Evolutionary conservation across 1,140 invertebrate genomes (phyloP).

Genomic region (Nebria ingens): DNA sequence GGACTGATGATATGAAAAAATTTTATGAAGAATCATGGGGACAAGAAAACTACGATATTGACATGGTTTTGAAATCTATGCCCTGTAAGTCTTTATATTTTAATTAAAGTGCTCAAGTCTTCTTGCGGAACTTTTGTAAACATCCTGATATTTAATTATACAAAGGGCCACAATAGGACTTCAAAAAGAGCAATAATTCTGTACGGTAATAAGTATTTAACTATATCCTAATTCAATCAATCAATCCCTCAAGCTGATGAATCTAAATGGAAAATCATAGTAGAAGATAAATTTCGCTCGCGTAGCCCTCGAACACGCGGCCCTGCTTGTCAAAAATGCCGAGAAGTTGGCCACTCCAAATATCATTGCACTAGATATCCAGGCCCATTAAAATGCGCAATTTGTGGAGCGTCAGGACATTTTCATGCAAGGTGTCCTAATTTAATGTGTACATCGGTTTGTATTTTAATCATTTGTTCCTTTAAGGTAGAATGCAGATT

Average conservation of each 20-base stretch:
- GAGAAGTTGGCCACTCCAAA: slow-evolving; percentile 42
- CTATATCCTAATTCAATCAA: background rate
- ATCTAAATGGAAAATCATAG: slow-evolving; percentile 35
- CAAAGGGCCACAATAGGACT: background rate
- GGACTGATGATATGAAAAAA: slow-evolving; percentile 37
- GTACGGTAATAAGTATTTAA: slow-evolving; percentile 12
- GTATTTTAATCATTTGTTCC: slow-evolving; percentile 18
- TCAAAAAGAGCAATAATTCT: slow-evolving; percentile 8
- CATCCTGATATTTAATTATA: too few species aligned
- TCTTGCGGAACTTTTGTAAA: too few species aligned
- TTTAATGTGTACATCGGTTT: slow-evolving; percentile 54
- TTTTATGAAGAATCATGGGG: slow-evolving; percentile 52
- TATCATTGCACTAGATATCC: slow-evolving; percentile 38
- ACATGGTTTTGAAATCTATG: slow-evolving; percentile 42
- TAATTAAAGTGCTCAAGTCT: background rate
- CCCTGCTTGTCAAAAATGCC: slow-evolving; percentile 44
- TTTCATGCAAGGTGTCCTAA: slow-evolving; percentile 48
- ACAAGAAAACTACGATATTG: slow-evolving; percentile 45
- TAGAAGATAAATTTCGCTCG: slow-evolving; percentile 28
- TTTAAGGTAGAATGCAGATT: slow-evolving; percentile 11
- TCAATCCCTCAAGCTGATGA: slow-evolving; percentile 33
- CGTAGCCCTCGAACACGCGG: slow-evolving; percentile 23
- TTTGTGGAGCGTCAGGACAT: slow-evolving; percentile 51
- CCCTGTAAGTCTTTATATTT: slow-evolving; percentile 44
- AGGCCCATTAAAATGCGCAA: slow-evolving; percentile 40